phyloP scores from a whole-genome alignment of 2,888 invertebrate species.

The Byasa hedistus region DNA sequence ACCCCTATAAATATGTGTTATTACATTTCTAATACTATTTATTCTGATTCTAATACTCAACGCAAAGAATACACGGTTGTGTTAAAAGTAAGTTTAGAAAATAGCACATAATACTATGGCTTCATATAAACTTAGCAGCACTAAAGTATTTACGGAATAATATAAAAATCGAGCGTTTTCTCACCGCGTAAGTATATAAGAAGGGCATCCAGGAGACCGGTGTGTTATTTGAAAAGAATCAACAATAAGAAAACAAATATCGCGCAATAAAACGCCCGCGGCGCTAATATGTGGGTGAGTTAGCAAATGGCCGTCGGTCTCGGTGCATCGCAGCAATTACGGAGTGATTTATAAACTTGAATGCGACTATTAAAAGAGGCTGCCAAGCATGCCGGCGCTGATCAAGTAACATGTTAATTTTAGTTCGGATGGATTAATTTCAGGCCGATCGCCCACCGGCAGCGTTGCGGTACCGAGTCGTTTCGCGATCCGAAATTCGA shows the following conservation, averaged over 20 bases:
- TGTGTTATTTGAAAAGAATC: constrained; percentile 24
- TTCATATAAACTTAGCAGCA: constrained; percentile 8
- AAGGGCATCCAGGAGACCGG: constrained; percentile 11
- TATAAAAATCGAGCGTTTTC: too few relatives aligned
- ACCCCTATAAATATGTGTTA: not conserved
- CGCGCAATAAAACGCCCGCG: constrained; percentile 30
- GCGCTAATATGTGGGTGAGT: constrained; percentile 39
- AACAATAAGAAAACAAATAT: constrained; percentile 27
- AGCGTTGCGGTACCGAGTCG: constrained; percentile 12
- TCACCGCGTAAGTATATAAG: constrained; percentile 7
- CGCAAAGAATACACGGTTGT: not conserved
- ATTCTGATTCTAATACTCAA: not conserved
- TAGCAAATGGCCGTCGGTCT: constrained; percentile 35
- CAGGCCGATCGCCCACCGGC: constrained; percentile 33
- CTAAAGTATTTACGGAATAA: constrained; percentile 13
- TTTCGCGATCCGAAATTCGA: not conserved
- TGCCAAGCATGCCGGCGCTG: constrained; percentile 36
- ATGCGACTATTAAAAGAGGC: constrained; percentile 42
- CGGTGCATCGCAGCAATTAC: constrained; percentile 54
- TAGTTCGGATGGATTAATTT: constrained; percentile 34
- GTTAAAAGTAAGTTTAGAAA: constrained; percentile 3
- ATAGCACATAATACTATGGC: constrained; percentile 7
- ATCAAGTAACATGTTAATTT: constrained; percentile 60
- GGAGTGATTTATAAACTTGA: constrained; percentile 61
- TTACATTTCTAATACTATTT: not conserved